Conservation (phyloP, 1,140 invertebrate species). For the Monomorium pharaonis region DNA sequence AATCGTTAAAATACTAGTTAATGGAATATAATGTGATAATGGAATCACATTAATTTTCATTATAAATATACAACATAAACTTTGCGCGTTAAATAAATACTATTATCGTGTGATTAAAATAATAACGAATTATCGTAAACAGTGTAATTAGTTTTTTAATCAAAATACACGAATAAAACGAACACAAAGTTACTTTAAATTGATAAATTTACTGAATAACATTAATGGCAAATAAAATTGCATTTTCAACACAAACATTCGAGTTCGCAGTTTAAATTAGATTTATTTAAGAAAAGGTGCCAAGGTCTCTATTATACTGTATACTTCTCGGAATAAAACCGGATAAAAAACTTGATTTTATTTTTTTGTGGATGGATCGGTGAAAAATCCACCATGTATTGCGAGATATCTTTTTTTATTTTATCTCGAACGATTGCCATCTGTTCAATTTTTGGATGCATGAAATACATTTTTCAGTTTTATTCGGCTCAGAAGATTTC, state of each 20-base stretch:
- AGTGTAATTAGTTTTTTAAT: slow-evolving; percentile 49
- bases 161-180: slow-evolving; percentile 3
- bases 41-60: slow-evolving; percentile 21
- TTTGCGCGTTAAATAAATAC: slow-evolving; percentile 14
- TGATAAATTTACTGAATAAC: neutral
- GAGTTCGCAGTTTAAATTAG: slow-evolving; percentile 11
- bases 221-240: neutral
- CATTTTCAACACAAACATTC: neutral
- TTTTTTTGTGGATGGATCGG: slow-evolving; percentile 21
- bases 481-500: slow-evolving; percentile 1
- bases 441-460: slow-evolving; percentile 45
- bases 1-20: slow-evolving; percentile 21
- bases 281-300: slow-evolving; percentile 6
- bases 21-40: slow-evolving; percentile 42
- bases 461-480: slow-evolving; percentile 46
- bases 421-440: slow-evolving; percentile 25
- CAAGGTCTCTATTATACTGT: slow-evolving; percentile 19
- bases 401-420: slow-evolving; percentile 30
- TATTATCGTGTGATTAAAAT: slow-evolving; percentile 49
- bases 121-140: slow-evolving; percentile 45
- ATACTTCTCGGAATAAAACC: slow-evolving; percentile 1
- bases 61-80: slow-evolving; percentile 16
- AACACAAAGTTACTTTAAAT: slow-evolving; percentile 22
- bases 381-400: slow-evolving; percentile 33
- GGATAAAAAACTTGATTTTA: slow-evolving; percentile 6